Percentiles rank a stretch among this genome's conserved stretches.
phyloP scores from a whole-genome alignment of 2,888 invertebrate species.

The Patella ulyssiponensis region DNA sequence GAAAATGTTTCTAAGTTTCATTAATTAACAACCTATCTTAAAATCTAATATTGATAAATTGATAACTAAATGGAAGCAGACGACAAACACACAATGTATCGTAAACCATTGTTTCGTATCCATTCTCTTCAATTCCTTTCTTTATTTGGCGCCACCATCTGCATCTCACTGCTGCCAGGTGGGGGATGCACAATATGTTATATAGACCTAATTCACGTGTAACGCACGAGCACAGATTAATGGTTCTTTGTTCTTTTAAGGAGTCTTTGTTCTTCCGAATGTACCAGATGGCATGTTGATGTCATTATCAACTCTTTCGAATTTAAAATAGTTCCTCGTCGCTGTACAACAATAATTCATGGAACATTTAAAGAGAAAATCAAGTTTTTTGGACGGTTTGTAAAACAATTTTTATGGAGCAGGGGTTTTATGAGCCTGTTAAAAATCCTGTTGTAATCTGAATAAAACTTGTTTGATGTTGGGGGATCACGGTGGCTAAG shows the following conservation, averaged over 20 bases:
- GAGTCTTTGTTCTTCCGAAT: background rate
- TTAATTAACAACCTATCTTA: too few species aligned
- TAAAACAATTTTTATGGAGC: too few species aligned
- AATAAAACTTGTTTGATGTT: too few species aligned
- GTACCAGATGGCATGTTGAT: constrained; percentile 4
- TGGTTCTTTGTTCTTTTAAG: background rate
- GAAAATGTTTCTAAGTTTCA: too few species aligned
- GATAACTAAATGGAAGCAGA: background rate
- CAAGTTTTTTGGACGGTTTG: too few species aligned
- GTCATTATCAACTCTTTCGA: background rate
- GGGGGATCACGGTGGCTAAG: too few species aligned
- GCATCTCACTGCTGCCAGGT: constrained; percentile 2
- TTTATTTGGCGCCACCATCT: background rate
- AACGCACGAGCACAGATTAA: background rate
- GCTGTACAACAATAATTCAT: too few species aligned
- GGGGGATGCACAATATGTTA: background rate
- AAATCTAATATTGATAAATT: too few species aligned
- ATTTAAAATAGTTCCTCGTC: too few species aligned
- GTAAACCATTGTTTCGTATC: background rate
- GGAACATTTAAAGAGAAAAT: too few species aligned
- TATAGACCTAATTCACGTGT: constrained; percentile 9
- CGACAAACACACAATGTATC: background rate
- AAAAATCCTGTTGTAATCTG: too few species aligned
- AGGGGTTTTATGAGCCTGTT: too few species aligned
- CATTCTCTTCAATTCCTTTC: background rate